Evolutionary conservation across 2,113 vertebrate genomes (phyloP).

Genomic region (Emydura subglobosa): DNA sequence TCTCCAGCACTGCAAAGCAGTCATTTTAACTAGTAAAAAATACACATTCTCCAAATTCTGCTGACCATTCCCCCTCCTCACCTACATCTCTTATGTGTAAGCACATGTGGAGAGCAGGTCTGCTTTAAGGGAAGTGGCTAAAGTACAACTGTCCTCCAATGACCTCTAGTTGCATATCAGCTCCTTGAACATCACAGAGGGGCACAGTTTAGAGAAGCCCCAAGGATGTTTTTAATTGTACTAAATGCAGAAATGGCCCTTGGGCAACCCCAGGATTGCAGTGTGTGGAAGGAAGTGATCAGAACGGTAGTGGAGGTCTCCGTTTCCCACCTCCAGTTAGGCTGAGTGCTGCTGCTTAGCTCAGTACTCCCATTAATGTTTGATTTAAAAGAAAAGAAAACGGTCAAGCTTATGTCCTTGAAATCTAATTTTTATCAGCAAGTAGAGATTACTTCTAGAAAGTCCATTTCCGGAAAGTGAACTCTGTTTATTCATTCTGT

Average conservation of each 20-base stretch:
- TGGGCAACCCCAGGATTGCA: neutral
- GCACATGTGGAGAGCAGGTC: neutral
- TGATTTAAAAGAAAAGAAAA: neutral
- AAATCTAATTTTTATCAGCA: neutral
- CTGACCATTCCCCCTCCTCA: neutral
- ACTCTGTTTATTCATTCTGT: neutral
- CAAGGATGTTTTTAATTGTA: neutral
- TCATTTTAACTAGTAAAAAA: neutral
- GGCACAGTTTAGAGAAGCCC: neutral
- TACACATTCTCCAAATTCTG: neutral
- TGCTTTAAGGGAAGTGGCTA: neutral
- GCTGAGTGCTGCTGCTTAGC: neutral
- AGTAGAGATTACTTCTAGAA: neutral
- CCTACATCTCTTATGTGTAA: neutral
- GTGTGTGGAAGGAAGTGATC: neutral
- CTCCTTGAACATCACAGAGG: neutral
- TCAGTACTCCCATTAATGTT: neutral
- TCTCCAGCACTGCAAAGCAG: neutral
- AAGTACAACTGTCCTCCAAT: neutral
- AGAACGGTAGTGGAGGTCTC: neutral
- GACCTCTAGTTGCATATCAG: neutral
- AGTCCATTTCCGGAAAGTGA: neutral
- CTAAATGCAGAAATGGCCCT: rapidly evolving
- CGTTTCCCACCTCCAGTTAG: neutral
- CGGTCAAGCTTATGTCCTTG: neutral